phyloP scores from a whole-genome alignment of 2,797 vertebrate genomes.

The Lacerta viridis region DNA sequence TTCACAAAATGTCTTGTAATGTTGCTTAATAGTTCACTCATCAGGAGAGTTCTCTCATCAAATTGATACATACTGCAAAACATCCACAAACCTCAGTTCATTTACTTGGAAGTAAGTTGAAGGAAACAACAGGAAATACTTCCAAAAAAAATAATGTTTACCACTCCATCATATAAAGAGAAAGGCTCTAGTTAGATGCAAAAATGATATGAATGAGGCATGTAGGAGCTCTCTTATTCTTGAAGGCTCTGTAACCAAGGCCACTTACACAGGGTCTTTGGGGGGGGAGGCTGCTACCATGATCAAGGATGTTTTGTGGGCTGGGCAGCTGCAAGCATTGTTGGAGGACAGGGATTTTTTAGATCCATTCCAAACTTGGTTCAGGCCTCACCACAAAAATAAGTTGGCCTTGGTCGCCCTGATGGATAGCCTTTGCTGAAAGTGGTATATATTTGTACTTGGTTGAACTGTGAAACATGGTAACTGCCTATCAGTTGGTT shows the following conservation, averaged over 20 bases:
- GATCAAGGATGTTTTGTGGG: too few species aligned
- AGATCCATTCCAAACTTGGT: too few species aligned
- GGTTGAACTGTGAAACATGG: too few species aligned
- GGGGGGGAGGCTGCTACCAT: too few species aligned
- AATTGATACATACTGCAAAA: conserved; percentile 14
- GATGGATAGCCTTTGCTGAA: too few species aligned
- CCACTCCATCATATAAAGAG: neutral
- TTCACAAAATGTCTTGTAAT: conserved; percentile 68
- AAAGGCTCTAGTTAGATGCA: conserved; percentile 4
- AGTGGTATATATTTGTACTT: too few species aligned
- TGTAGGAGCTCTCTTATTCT: neutral
- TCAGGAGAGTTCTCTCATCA: conserved; percentile 1
- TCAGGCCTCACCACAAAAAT: too few species aligned
- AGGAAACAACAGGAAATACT: conserved; percentile 3
- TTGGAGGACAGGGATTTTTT: too few species aligned
- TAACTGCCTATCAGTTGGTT: too few species aligned
- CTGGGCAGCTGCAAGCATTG: too few species aligned
- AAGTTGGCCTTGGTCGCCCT: too few species aligned
- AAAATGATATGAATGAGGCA: neutral
- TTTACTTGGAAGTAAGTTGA: conserved; percentile 7
- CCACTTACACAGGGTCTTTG: neutral
- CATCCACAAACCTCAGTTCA: neutral
- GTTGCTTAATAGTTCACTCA: neutral
- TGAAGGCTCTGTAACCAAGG: neutral
- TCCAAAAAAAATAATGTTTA: conserved; percentile 1